phyloP scores from a whole-genome alignment of 2,888 invertebrate species.

The Trachelus stipa region DNA sequence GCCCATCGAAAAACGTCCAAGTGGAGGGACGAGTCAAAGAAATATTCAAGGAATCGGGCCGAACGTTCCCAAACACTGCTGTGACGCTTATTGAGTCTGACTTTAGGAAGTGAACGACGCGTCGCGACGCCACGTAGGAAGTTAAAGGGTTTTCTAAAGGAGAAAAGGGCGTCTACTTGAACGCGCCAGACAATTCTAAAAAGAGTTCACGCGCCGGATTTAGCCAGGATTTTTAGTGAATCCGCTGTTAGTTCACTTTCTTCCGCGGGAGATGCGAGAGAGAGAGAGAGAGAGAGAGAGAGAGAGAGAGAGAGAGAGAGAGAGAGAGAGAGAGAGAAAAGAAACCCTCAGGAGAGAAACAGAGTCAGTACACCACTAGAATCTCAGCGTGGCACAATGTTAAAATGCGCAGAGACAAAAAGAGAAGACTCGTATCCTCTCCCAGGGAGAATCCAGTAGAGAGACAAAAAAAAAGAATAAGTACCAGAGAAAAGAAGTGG shows the following conservation, averaged over 20 bases:
- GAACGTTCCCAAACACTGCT: background rate
- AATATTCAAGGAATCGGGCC: background rate
- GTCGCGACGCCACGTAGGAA: background rate
- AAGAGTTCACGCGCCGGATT: conserved; percentile 50
- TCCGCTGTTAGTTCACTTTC: conserved; percentile 37
- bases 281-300: conserved; percentile 15
- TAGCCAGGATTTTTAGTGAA: conserved; percentile 47
- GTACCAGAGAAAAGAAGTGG: conserved; percentile 3
- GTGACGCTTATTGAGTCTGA: background rate
- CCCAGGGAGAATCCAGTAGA: conserved; percentile 15
- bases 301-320: conserved; percentile 5
- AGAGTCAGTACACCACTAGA: background rate
- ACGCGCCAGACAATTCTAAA: conserved; percentile 51
- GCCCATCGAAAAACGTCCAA: background rate
- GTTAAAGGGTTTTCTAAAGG: conserved; percentile 5
- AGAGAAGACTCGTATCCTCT: conserved; percentile 10
- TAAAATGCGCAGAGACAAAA: background rate
- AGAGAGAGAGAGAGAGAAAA: conserved; percentile 9
- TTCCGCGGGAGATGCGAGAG: conserved; percentile 12
- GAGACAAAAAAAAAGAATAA: background rate
- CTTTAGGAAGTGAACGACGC: background rate
- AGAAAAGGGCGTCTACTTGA: conserved; percentile 3
- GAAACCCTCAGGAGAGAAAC: background rate
- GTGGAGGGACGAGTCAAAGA: background rate
- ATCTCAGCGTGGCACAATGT: background rate